Evolutionary conservation across 2,797 vertebrate genomes (phyloP), one percentile per base, ranked within the genome.

Genomic region (Leptoclinus maculatus): DNA sequence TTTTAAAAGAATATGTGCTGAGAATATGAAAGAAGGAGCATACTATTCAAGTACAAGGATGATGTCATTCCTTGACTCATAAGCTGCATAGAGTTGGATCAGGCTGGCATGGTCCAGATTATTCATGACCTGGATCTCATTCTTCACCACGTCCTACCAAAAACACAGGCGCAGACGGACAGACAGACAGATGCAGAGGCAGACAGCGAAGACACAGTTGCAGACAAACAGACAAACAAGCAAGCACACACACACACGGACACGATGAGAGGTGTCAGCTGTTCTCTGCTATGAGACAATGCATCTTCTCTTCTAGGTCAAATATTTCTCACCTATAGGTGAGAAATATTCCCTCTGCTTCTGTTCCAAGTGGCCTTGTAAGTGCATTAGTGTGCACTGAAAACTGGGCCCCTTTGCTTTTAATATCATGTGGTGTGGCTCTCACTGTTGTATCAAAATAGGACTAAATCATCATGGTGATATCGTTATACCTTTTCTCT

Each of bases 41-140:
- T 97, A 99, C 98, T 97, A 99, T 95, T 99, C 98, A 95, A 99
- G 97, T 78, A 99, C 95, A 25, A 99, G 96, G 79, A 98, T 94
- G 78, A 99, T 95, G 86, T 99, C 97, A 67, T 96, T 96, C 92
- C 96, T 97, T 71, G 98, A 97, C 91, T 99, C 98, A 59, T 99
- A 99, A 74, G 98, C 97, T 72, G 98, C 98, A 34, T 99, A 99
- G 45, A 99, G 96, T 88, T 99, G 97, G 87, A 99, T 98, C 90
- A 99, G 95, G 89, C 94, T 99, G 89, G 96, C 95, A 0, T 99
- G 98, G 94, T 98, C 97, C 89, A 99, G 93, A 83, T 98, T 97
- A 93, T 99, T 99, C 98, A 99, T 99, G 38, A 99, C 95, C 63
- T 91, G 96, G 88, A 99, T 98, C 93, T 99, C 98, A 78, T 99